Base-by-base conservation (phyloP, 2,113 vertebrate genomes). In the Anoura caudifer region DNA sequence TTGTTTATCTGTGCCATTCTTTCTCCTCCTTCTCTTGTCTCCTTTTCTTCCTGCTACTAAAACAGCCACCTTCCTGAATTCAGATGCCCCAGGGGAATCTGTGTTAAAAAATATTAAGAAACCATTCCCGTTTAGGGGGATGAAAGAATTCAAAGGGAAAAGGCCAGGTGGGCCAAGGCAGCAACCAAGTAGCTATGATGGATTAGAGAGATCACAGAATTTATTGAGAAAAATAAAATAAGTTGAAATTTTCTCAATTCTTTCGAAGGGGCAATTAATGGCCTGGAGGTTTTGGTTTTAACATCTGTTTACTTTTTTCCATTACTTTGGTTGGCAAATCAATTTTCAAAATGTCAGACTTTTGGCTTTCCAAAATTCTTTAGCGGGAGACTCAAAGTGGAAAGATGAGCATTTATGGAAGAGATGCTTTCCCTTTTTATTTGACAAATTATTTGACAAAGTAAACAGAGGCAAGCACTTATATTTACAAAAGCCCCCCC, bases 381-480 rank as follows among this genome's bases (percentile, higher is more conserved):
- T 65, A 85, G 20, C 19, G 65, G 47, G 59, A 94, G 41, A 24
- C 15, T 94, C 54, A 20, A 86, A 70, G 63, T 76, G 7, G 72
- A 91, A 90, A 86, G 41, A 52, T 36, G n/a, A 59, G 45, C 2
- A 41, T 85, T 72, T 90, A 50, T 61, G 59, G 47, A 75, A 87
- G 70, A 94, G 87, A 87, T 47, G 77, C 16, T 89, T 93, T 79
- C 36, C 36, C 80, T 93, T 84, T 80, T 84, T 54, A 70, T 67
- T 84, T 77, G 52, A 81, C 67, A 72, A 76, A 95, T 84, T 54
- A 70, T 67, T 84, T 77, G 52, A 81, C 67, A 72, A 76, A 95
- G 28, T 87, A 70, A 84, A 69, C 7, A 65, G 16, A 79, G 17
- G 43, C 33, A 69, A 79, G 31, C 63, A 67, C 59, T 82, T 63